Conservation (phyloP, 2,113 vertebrate species). For the Capreolus pygargus region DNA sequence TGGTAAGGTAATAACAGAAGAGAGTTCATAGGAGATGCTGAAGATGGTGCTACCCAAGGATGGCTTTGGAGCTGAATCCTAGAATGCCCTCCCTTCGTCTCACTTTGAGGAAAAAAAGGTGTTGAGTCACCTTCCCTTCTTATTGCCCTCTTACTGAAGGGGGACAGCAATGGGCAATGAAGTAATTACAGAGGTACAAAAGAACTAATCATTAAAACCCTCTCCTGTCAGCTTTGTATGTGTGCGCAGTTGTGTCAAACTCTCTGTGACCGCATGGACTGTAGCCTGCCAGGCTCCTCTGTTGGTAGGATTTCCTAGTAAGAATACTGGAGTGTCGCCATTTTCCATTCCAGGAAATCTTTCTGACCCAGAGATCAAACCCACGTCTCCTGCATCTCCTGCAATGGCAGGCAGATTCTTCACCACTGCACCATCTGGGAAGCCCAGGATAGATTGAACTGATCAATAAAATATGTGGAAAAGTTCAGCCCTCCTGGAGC, state of each 20-base stretch:
- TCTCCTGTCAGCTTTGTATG: background rate
- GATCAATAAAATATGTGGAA: background rate
- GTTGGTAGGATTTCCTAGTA: background rate
- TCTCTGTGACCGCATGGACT: background rate
- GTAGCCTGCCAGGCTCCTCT: background rate
- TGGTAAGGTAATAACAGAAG: background rate
- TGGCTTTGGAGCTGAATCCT: background rate
- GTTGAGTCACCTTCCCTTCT: background rate
- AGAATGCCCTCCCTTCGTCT: background rate
- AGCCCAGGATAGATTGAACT: background rate
- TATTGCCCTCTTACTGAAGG: background rate
- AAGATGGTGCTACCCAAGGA: background rate
- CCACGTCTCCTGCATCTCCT: accelerated
- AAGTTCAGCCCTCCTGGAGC: background rate
- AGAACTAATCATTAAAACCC: background rate
- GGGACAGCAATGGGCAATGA: background rate
- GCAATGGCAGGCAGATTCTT: background rate
- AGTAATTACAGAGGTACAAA: background rate
- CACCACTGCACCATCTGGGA: background rate
- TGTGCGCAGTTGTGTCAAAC: background rate
- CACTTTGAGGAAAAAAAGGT: background rate
- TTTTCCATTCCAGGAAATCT: background rate
- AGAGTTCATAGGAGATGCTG: background rate
- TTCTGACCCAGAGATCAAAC: background rate
- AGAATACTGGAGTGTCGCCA: background rate